These are phyloP conservation scores for Pyrrhia umbra DNA, from an alignment of 2,888 invertebrate species.

Conservation along the genomic window DNA sequence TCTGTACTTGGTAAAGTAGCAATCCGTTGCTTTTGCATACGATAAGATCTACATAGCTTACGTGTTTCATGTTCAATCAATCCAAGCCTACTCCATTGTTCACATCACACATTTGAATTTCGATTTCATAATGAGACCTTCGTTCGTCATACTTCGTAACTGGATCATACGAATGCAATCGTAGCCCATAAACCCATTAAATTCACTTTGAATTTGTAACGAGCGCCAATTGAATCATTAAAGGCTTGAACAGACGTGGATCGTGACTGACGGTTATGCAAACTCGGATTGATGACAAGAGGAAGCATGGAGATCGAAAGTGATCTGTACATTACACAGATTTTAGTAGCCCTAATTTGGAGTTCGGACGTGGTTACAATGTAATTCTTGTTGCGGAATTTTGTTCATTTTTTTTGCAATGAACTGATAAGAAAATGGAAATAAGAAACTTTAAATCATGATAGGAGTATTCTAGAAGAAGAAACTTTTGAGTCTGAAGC, in stretches of 20 bases:
- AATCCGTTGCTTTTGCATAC: conserved; percentile 4
- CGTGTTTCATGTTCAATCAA: conserved; percentile 29
- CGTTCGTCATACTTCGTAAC: conserved; percentile 81
- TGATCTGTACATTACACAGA: conserved; percentile 65
- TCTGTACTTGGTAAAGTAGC: not conserved
- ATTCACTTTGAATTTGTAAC: conserved; percentile 76
- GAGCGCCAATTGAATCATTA: conserved; percentile 80
- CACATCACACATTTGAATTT: conserved; percentile 76
- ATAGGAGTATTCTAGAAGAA: not conserved
- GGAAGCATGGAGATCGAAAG: conserved; percentile 77
- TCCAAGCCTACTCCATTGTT: conserved; percentile 55
- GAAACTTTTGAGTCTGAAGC: not conserved
- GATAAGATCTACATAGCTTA: conserved; percentile 31
- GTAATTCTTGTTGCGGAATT: conserved; percentile 13
- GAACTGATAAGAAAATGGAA: not conserved
- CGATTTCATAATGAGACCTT: conserved; percentile 80
- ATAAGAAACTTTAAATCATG: not conserved
- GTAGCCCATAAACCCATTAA: conserved; percentile 79
- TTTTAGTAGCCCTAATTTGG: conserved; percentile 61
- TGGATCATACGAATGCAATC: conserved; percentile 81
- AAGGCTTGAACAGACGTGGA: conserved; percentile 71
- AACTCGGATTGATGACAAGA: conserved; percentile 76
- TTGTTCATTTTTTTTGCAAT: conserved; percentile 6
- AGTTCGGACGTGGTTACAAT: conserved; percentile 16
- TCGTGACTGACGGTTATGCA: conserved; percentile 86